phyloP scores from a whole-genome alignment of 1,140 invertebrate species.

The Anastrepha ludens region DNA sequence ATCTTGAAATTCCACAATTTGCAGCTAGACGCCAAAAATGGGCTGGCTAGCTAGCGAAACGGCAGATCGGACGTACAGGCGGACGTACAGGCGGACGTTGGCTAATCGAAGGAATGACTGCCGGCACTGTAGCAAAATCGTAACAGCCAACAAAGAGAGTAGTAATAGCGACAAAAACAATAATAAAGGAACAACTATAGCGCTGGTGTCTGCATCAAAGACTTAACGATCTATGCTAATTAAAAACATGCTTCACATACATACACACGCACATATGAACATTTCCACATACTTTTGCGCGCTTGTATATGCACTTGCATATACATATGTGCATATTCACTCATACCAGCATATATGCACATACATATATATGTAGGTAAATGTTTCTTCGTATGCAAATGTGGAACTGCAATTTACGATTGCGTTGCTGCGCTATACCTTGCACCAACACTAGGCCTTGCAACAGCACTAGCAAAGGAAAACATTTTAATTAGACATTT shows the following conservation, averaged over 20 bases:
- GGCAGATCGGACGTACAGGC: background rate
- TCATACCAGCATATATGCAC: background rate
- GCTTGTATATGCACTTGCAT: background rate
- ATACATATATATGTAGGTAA: background rate
- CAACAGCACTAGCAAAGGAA: background rate
- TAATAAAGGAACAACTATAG: constrained; percentile 4
- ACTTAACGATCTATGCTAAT: constrained; percentile 41
- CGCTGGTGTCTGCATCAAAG: background rate
- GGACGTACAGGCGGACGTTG: constrained; percentile 15
- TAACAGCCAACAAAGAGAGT: constrained; percentile 31
- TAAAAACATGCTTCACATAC: constrained; percentile 46
- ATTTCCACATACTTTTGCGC: background rate
- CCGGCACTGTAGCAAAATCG: background rate
- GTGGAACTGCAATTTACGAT: background rate
- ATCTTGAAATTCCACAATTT: constrained; percentile 49
- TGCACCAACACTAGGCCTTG: background rate
- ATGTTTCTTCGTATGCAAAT: background rate
- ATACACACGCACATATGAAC: background rate
- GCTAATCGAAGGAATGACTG: constrained; percentile 37
- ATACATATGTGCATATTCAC: background rate
- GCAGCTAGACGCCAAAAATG: constrained; percentile 31
- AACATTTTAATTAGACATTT: constrained; percentile 29
- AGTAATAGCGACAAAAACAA: constrained; percentile 2
- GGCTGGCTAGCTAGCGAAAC: background rate
- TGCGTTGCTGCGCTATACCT: background rate